Base-by-base conservation (phyloP, 1,140 invertebrate species). In the Atta colombica region DNA sequence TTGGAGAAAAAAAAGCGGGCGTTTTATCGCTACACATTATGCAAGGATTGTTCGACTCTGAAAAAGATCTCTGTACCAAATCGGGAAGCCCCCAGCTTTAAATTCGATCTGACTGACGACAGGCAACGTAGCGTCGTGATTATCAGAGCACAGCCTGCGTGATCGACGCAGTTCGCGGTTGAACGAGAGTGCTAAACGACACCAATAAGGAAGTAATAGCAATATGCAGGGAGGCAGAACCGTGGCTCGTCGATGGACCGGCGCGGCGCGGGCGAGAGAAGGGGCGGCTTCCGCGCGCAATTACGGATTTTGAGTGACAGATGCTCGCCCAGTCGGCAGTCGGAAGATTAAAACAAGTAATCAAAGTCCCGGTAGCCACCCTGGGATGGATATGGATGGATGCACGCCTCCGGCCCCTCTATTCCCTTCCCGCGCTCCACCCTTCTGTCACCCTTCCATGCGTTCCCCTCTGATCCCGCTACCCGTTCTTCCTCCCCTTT, bases 271-370 rank as follows among this genome's bases (percentile, higher is more conserved):
- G 39, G 8, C 84, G 88, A 69, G 45, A 69, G 66, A 91, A 89
- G 61, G 87, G 88, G 88, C 90, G 89, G 88, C 87, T 91, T 69
- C 90, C 90, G 92, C 89, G 93, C 89, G 93, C 94, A 95, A 95
- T 95, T 95, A 95, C 92, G 92, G 92, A 94, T 94, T 95, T 95
- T 95, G 95, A 95, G 94, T 95, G 95, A 95, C 95, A 95, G 95
- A 95, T 95, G 95, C 94, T 95, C 94, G 94, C 94, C 93, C 93
- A 90, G 93, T 93, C 93, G 93, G 93, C 91, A 95, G 94, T 94
- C 94, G 94, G 94, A 95, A 95, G 95, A 95, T 95, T 95, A 95
- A 95, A 95, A 95, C 94, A 95, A 95, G 95, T 95, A 95, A 95
- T 95, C 95, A 95, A 95, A 95, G 94, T 94, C 91, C 93, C 88